Conservation (phyloP, 35 echinoderm and acorn worm species). For the Amphiura filiformis region DNA sequence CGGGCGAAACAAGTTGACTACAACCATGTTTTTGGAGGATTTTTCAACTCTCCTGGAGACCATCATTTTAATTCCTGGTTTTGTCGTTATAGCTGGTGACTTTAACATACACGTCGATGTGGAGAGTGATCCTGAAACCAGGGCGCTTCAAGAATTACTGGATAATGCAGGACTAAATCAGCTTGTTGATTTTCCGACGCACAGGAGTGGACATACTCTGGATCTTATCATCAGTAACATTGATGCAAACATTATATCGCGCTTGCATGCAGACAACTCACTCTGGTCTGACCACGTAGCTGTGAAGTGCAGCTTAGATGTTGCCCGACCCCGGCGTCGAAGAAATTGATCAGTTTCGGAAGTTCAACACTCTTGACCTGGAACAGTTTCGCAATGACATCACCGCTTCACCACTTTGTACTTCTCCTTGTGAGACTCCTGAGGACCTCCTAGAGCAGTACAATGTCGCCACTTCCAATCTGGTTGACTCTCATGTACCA, state of each 20-base stretch:
- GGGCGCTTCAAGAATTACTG: not conserved
- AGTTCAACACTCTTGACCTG: no score
- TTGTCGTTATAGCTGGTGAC: slow-evolving; percentile 1
- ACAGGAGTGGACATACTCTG: not conserved
- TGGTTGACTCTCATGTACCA: no score
- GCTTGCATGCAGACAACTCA: not conserved
- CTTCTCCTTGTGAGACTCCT: no score
- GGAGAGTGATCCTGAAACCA: not conserved
- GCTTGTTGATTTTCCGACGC: not conserved
- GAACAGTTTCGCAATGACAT: no score
- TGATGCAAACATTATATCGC: not conserved
- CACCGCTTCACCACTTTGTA: no score
- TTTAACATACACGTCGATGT: slow-evolving; percentile 30
- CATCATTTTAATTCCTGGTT: not conserved
- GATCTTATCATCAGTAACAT: not conserved
- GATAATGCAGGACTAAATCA: not conserved
- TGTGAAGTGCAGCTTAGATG: not conserved
- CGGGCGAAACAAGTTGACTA: not conserved
- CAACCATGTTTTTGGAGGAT: not conserved
- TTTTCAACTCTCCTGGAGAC: not conserved
- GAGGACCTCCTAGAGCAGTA: no score
- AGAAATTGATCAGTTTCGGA: no score
- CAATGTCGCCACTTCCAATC: no score
- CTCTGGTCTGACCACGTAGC: not conserved
- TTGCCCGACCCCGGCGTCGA: not conserved